Evolutionary conservation across 2,888 invertebrate genomes (phyloP).

Genomic region (Cosmia pyralina): DNA sequence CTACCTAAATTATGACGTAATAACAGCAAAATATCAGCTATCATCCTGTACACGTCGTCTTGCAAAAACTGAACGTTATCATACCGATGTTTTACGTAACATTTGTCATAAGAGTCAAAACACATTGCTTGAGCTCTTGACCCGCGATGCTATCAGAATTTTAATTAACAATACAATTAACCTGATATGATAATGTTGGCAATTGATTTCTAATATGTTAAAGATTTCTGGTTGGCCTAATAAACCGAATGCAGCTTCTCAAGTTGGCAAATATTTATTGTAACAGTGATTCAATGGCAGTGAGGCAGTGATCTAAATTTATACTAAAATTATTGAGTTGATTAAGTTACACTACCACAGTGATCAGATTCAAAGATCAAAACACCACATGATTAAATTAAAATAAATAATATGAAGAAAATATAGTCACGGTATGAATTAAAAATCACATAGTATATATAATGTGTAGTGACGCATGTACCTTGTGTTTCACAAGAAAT

Average conservation of each 20-base stretch:
- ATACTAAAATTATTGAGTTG: neutral
- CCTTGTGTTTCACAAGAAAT: neutral
- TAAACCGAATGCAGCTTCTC: conserved; percentile 25
- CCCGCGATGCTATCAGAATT: conserved; percentile 40
- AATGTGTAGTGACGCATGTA: neutral
- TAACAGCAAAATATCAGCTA: conserved; percentile 3
- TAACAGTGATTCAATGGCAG: neutral
- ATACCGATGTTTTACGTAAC: conserved; percentile 39
- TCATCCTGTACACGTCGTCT: conserved; percentile 2
- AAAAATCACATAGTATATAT: neutral
- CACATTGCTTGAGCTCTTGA: conserved; percentile 48
- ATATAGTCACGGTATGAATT: neutral
- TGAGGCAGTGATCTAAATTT: neutral
- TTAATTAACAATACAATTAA: conserved; percentile 45
- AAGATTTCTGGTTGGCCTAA: conserved; percentile 28
- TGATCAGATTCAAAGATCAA: neutral
- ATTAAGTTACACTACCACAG: neutral
- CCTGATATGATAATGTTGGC: conserved; percentile 46
- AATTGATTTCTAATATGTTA: conserved; percentile 38
- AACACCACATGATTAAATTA: neutral
- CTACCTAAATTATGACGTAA: conserved; percentile 29
- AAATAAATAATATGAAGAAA: neutral
- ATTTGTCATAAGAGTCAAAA: conserved; percentile 50
- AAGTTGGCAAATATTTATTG: neutral
- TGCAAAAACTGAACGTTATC: conserved; percentile 29